phyloP scores from a whole-genome alignment of 2,888 invertebrate species.

The Euproctis similis region DNA sequence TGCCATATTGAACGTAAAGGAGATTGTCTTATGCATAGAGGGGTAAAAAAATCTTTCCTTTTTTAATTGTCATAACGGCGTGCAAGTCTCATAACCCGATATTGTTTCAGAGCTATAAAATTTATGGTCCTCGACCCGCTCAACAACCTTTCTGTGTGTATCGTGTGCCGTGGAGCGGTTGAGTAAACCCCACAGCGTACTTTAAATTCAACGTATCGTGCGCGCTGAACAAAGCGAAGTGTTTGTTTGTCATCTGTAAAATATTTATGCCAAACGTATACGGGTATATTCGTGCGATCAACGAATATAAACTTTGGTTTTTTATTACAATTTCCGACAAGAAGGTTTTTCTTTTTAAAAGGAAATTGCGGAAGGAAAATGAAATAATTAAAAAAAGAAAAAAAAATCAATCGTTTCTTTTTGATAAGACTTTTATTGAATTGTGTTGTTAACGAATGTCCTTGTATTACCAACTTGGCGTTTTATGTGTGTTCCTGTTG shows the following conservation, averaged over 20 bases:
- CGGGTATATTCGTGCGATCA: conserved; percentile 23
- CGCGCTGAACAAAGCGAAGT: conserved; percentile 36
- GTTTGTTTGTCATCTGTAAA: conserved; percentile 27
- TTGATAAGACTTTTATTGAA: too few relatives aligned
- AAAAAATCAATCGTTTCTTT: too few relatives aligned
- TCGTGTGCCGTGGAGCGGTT: conserved; percentile 49
- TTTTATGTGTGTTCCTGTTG: too few relatives aligned
- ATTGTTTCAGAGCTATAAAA: conserved; percentile 51
- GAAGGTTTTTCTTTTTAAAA: conserved; percentile 6
- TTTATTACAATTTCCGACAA: conserved; percentile 18
- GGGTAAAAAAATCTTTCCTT: too few relatives aligned
- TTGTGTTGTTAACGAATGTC: too few relatives aligned
- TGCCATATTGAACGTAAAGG: too few relatives aligned
- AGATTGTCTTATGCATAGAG: too few relatives aligned
- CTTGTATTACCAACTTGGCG: too few relatives aligned
- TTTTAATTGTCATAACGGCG: conserved; percentile 34
- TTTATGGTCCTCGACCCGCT: conserved; percentile 55
- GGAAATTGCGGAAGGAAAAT: conserved; percentile 14
- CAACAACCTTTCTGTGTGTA: conserved; percentile 47
- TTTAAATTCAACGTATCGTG: conserved; percentile 56
- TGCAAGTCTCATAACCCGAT: conserved; percentile 59
- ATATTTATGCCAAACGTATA: conserved; percentile 23
- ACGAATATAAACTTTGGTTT: conserved; percentile 26
- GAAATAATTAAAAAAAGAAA: too few relatives aligned
- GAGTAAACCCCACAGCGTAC: conserved; percentile 39